Evolutionary conservation across 2,888 invertebrate species (phyloP).

Genomic region (Tethea ocularis): DNA sequence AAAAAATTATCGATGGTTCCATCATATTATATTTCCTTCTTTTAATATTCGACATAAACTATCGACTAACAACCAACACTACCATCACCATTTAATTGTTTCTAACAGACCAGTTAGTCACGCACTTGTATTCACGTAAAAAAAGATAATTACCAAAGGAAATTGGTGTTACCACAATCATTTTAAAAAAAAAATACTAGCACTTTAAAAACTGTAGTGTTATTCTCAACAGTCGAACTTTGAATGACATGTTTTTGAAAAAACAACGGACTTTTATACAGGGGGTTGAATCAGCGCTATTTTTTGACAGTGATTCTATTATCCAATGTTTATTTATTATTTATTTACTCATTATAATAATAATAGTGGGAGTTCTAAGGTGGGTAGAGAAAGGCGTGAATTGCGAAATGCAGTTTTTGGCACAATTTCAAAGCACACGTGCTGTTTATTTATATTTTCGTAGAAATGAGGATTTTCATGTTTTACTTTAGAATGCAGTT

Average conservation of each 20-base stretch:
- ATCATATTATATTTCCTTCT: no score
- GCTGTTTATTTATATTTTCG: constrained; percentile 1
- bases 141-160: constrained; percentile 27
- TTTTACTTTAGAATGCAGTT: background rate
- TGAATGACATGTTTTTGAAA: background rate
- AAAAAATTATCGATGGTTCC: no score
- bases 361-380: background rate
- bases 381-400: background rate
- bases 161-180: constrained; percentile 34
- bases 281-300: background rate
- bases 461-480: background rate
- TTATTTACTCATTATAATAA: background rate
- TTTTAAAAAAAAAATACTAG: constrained; percentile 20
- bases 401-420: background rate
- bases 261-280: background rate
- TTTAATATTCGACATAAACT: background rate
- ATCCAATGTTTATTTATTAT: constrained; percentile 1
- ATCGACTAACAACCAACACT: background rate
- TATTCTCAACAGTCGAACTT: background rate
- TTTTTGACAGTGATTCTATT: background rate
- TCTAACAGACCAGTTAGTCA: constrained; percentile 4
- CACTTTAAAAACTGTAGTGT: constrained; percentile 4
- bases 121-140: background rate
- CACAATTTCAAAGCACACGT: constrained; percentile 5
- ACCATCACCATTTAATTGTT: background rate